phyloP scores from a whole-genome alignment of 2,888 invertebrate species.

The Epirrhoe alternata region DNA sequence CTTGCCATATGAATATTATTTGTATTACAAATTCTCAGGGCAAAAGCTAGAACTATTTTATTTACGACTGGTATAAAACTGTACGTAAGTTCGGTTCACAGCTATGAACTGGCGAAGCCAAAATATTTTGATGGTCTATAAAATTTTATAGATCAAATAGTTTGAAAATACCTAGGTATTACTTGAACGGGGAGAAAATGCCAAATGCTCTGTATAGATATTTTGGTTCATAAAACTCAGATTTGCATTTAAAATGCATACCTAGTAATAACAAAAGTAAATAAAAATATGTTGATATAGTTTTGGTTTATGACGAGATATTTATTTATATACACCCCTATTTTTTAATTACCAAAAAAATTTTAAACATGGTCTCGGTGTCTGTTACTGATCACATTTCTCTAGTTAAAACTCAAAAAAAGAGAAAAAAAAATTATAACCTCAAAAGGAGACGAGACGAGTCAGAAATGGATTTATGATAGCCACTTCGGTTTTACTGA shows the following conservation, averaged over 20 bases:
- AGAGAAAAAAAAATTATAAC: no score
- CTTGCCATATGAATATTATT: neutral
- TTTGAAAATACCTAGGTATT: conserved; percentile 8
- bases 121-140: conserved; percentile 24
- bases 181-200: neutral
- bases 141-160: conserved; percentile 16
- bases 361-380: no score
- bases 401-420: no score
- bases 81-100: conserved; percentile 24
- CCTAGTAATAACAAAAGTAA: no score
- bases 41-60: conserved; percentile 26
- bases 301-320: no score
- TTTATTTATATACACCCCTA: no score
- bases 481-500: no score
- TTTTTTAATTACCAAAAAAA: no score
- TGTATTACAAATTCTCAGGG: conserved; percentile 13
- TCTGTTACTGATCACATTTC: no score
- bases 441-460: no score
- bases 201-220: neutral
- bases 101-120: conserved; percentile 18
- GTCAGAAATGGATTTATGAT: no score
- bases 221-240: neutral
- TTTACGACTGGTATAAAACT: conserved; percentile 26
- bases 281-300: no score
- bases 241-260: neutral